These are phyloP conservation scores for Psilopogon haemacephalus DNA, from an alignment of 2,113 vertebrate species.

Conservation along the genomic window DNA sequence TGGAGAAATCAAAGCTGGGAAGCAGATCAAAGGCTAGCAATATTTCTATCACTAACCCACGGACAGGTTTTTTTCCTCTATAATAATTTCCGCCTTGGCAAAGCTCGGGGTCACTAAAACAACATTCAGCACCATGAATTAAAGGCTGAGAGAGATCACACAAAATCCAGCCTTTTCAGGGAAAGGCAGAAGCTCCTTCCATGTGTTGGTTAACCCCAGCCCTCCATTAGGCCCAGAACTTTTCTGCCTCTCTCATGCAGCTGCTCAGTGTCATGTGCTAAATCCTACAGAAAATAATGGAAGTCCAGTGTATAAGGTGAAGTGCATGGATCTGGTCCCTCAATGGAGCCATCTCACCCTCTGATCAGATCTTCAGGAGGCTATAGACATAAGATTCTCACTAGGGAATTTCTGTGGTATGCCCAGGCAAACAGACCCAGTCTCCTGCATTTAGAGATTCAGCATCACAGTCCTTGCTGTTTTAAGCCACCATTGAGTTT, in stretches of 20 bases:
- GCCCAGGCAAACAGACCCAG: not conserved
- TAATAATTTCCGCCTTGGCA: not conserved
- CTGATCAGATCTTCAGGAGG: not conserved
- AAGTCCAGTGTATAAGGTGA: not conserved
- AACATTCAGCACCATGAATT: not conserved
- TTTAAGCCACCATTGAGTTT: not conserved
- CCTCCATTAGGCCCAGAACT: not conserved
- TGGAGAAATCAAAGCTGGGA: constrained; percentile 33
- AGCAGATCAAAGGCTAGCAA: constrained; percentile 5
- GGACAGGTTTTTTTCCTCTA: not conserved
- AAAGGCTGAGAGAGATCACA: not conserved
- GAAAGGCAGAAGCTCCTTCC: not conserved
- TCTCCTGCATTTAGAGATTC: fast-evolving
- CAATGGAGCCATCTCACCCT: not conserved
- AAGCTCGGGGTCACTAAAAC: not conserved
- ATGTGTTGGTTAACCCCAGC: not conserved
- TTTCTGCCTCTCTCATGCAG: not conserved
- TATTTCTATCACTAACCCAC: constrained; percentile 9
- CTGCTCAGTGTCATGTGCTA: not conserved
- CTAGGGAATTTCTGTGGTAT: not conserved
- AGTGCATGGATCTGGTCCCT: not conserved
- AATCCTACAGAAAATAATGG: not conserved
- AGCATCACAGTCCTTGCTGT: not conserved
- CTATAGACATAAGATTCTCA: not conserved
- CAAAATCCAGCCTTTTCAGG: not conserved